Conservation (phyloP, 2,113 vertebrate genomes). For the Clarias batrachus region DNA sequence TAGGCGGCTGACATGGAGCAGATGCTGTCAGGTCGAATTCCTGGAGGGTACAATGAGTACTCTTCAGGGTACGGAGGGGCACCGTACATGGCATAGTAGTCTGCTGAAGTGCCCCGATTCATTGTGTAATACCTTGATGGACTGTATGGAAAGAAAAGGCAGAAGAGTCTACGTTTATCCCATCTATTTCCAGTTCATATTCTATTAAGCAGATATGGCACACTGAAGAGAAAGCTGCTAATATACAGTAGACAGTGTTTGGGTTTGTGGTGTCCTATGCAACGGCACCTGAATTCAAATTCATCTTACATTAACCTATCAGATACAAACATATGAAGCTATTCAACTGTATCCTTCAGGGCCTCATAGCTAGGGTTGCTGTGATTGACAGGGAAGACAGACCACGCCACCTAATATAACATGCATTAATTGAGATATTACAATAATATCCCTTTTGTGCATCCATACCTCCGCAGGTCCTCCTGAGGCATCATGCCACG, state of each 20-base stretch:
- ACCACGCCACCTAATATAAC: background rate
- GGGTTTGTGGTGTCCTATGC: background rate
- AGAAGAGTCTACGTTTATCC: background rate
- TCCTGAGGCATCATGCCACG: slow-evolving; percentile 73
- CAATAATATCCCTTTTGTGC: background rate
- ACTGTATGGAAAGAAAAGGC: slow-evolving; percentile 63
- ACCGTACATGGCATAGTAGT: slow-evolving; percentile 78
- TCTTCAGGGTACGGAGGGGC: slow-evolving; percentile 82
- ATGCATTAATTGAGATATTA: background rate
- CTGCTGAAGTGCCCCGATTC: slow-evolving; percentile 73
- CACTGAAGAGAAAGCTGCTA: background rate
- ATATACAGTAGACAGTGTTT: background rate
- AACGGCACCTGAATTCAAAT: background rate
- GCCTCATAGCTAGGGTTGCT: background rate
- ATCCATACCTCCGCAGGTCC: slow-evolving; percentile 81
- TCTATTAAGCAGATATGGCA: background rate
- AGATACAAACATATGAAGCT: background rate
- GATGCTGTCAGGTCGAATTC: slow-evolving; percentile 89
- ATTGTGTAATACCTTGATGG: slow-evolving; percentile 80
- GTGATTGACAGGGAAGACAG: background rate
- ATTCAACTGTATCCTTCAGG: background rate
- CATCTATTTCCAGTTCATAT: background rate
- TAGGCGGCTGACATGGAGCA: slow-evolving; percentile 87
- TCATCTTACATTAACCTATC: background rate
- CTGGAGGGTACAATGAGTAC: slow-evolving; percentile 82